Evolutionary conservation across 2,888 invertebrate species (phyloP).

Genomic region (Eilema caniola): DNA sequence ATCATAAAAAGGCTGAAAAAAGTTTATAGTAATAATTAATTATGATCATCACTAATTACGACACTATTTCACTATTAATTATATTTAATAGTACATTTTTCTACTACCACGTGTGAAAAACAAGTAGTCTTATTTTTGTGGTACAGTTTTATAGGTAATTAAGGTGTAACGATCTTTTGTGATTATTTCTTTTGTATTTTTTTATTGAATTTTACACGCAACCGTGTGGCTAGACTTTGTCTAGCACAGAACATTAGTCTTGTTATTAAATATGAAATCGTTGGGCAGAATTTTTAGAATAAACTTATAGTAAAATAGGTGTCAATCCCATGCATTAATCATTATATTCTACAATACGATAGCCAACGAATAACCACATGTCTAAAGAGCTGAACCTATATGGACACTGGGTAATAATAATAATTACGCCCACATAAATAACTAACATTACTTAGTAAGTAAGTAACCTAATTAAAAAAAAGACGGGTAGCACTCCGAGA

Average conservation of each 20-base stretch:
- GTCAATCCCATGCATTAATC: too few species aligned
- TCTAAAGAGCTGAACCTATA: too few species aligned
- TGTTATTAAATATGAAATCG: too few species aligned
- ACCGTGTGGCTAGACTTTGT: background rate
- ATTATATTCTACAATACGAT: too few species aligned
- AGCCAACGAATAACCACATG: too few species aligned
- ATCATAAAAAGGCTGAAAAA: constrained; percentile 7
- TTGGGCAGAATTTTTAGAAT: too few species aligned
- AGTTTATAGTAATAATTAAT: background rate
- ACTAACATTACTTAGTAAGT: too few species aligned
- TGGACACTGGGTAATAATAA: too few species aligned
- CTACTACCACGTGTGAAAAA: constrained; percentile 10
- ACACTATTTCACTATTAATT: constrained; percentile 7
- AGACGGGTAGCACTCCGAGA: too few species aligned
- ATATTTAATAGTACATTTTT: constrained; percentile 6
- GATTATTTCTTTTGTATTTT: background rate
- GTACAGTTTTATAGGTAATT: background rate
- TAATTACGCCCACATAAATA: too few species aligned
- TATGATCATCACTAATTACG: constrained; percentile 3
- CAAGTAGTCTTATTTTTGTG: background rate
- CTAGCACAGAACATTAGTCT: background rate
- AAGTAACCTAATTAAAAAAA: too few species aligned
- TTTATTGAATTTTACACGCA: background rate
- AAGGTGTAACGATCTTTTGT: background rate
- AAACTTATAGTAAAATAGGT: too few species aligned